Evolutionary conservation across 1,140 invertebrate species (phyloP), one percentile per base, ranked within the genome.

Genomic region (Anthonomus grandis): DNA sequence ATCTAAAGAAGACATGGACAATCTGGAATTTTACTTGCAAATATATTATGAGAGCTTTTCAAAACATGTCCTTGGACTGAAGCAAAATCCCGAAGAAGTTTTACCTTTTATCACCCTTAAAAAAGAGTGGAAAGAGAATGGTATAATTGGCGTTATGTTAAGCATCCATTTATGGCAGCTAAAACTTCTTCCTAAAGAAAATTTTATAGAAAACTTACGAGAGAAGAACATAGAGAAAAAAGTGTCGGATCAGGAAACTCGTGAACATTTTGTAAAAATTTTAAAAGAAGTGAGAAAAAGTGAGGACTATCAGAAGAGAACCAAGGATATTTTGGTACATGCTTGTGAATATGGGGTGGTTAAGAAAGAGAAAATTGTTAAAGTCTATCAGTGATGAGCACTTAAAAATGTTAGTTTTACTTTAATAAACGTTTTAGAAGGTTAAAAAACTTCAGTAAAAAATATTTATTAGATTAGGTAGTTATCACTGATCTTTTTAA

Each of bases 11-110:
- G 72, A 82, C 24, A 69, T 81, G 9, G 53, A 66, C 22, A 51
- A 72, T 52, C 78, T 79, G 25, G 64, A 78, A 8, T 38, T 71
- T 21, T 66, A 82, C 12, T 37, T 85, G 1, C 56, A 81, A 31
- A 62, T 79, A 6, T 85, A 85, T 68, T 75, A 82, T 53, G 57
- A 70, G 12, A 75, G 76, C 31, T 67, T 84, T 37, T 62, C 59
- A 0, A 65, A 66, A 10, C 74, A 67, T 1, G 49, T 75, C 13
- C 54, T 49, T 5, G 57, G 75, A 65, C 72, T 74, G 64, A 64
- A 75, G 60, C 75, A 62, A 34, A 62, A 74, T 15, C 63, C 78
- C 0, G 64, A 77, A 2, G 62, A 76, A 19, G 51, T 79, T 4
- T 77, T 78, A 63, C 76, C 81, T 0, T 63, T 62, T 13, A 38